A percentile compares a stretch with the other conserved stretches of the same genome.
Conservation (phyloP, 2,797 vertebrate genomes). For the Eulemur mongoz region DNA sequence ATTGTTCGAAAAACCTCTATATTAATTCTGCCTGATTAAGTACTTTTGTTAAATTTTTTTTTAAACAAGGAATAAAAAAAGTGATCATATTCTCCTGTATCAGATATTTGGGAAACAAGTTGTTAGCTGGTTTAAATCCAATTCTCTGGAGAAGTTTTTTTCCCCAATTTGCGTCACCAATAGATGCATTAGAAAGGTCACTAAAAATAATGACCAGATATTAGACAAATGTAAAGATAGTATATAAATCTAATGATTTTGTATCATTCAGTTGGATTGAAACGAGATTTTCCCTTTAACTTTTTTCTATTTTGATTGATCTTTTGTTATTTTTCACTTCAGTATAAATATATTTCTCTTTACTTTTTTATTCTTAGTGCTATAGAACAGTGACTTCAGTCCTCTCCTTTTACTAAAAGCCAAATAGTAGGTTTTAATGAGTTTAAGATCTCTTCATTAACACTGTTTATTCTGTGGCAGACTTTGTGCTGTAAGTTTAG, state of each 20-base stretch:
- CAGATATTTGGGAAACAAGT: not conserved
- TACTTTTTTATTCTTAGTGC: not conserved
- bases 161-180: not conserved
- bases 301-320: not conserved
- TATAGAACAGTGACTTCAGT: not conserved
- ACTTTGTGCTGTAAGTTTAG: slow-evolving; percentile 20
- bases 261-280: not conserved
- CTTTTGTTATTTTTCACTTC: slow-evolving; percentile 23
- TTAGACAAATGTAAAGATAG: not conserved
- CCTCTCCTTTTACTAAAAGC: not conserved
- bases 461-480: not conserved
- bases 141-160: not conserved
- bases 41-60: not conserved
- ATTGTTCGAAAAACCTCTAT: not conserved
- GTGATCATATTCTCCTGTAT: not conserved
- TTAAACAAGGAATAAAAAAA: not conserved
- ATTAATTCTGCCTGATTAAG: not conserved
- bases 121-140: not conserved
- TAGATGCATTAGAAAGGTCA: slow-evolving; percentile 6
- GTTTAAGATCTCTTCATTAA: not conserved
- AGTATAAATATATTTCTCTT: slow-evolving; percentile 20
- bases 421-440: slow-evolving; percentile 11
- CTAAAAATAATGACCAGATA: slow-evolving; percentile 3
- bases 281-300: slow-evolving; percentile 74
- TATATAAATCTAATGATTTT: not conserved